Evolutionary conservation across 2,113 vertebrate genomes (phyloP), one percentile per base, ranked within the genome.

Genomic region (Erythrocebus patas): DNA sequence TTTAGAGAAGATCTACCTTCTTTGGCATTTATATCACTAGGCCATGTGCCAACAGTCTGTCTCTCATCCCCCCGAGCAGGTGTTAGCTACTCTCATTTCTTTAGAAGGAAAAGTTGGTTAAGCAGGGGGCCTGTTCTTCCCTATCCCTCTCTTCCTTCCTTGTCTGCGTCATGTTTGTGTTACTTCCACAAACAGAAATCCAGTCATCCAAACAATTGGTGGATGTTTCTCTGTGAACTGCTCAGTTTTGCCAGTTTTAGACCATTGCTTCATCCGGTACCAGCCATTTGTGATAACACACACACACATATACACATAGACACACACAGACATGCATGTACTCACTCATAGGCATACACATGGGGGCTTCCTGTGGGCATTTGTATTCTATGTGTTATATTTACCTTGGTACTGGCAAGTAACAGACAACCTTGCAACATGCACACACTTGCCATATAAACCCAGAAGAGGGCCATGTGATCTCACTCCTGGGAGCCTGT

Each of bases 131-230:
- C 75, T 78, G 59, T 20, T 59, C 80, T 35, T 50, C 48, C 27
- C 61, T 32, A 27, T 38, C 35, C 55, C n/a, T 55, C n/a, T 22
- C 35, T 70, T 92, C n/a, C n/a, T 91, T 88, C 43, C 78, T 83
- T 45, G 72, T 70, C 78, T 94, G 73, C 27, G 35, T 48, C 72
- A 80, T 20, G 22, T 5, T 40, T 50, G 45, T 68, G 32, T 86
- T 82, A 95, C 14, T 35, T 64, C 27, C 68, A 93, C 25, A 92
- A 84, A 89, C 52, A 87, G 30, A 88, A 95, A 89, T 79, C 66
- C 27, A 64, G n/a, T 70, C 45, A 86, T 81, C 66, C 57, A 72
- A 90, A 84, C 45, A 79, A 59, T 32, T 76, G 35, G 61, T 40
- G 6, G 52, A 57, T 66, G 10, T 85, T 80, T 81, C 43, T 70